These are phyloP conservation scores for Arctopsyche grandis DNA, from an alignment of 1,140 invertebrate genomes.

Conservation along the genomic window DNA sequence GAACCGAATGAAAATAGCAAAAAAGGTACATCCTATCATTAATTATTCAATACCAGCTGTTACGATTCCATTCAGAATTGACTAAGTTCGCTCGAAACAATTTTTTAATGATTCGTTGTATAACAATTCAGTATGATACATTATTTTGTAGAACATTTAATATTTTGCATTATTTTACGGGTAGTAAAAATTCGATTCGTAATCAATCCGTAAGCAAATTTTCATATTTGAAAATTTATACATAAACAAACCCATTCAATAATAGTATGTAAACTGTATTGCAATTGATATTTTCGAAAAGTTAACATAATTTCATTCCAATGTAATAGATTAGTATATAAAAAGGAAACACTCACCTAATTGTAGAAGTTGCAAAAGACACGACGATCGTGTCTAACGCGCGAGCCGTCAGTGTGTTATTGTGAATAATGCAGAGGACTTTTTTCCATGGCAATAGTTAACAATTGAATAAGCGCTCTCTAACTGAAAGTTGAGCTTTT, in stretches of 20 bases:
- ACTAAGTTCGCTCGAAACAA: background rate
- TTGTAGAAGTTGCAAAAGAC: background rate
- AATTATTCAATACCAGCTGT: background rate
- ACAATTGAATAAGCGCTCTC: slow-evolving; percentile 48
- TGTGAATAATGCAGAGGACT: background rate
- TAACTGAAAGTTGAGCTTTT: slow-evolving; percentile 51
- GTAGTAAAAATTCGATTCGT: too few species aligned
- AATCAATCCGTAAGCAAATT: too few species aligned
- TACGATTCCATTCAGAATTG: background rate
- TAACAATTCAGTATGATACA: too few species aligned
- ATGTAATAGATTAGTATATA: too few species aligned
- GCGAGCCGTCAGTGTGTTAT: background rate
- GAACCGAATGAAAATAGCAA: slow-evolving; percentile 1
- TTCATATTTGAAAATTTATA: too few species aligned
- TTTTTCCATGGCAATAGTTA: slow-evolving; percentile 45
- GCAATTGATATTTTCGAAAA: too few species aligned
- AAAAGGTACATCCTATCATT: background rate
- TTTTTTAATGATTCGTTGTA: too few species aligned
- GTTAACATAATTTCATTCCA: too few species aligned
- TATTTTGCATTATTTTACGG: too few species aligned
- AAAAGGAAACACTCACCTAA: background rate
- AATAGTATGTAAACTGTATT: too few species aligned
- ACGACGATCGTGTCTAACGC: background rate
- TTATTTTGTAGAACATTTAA: too few species aligned
- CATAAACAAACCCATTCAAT: too few species aligned